Evolutionary conservation across 2,888 invertebrate genomes (phyloP), one percentile per base, ranked within the genome.

Genomic region (Dynastes maya): DNA sequence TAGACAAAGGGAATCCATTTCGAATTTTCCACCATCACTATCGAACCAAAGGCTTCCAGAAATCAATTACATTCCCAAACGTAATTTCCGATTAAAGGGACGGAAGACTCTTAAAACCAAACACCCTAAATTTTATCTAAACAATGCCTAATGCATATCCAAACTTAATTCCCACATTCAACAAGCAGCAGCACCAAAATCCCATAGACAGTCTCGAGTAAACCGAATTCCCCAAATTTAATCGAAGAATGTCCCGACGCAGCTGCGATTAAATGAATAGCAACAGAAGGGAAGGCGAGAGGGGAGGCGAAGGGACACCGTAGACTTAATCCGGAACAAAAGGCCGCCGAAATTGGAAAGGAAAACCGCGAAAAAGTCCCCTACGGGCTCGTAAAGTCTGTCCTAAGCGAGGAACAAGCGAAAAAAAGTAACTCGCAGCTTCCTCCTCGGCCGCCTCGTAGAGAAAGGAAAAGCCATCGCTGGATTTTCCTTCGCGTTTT

Each of bases 321-420:
- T 63, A 16, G 51, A 49, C 68, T 68, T 68, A 68, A 68, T 68
- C 68, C 68, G 68, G 68, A 68, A 68, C 68, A 68, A 68, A 68
- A 68, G 68, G 68, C 68, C 51, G 51, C 51, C 68, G 68, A 68
- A 68, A 68, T 68, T 68, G 68, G 68, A 68, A 68, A 68, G 51
- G 68, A 68, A 68, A 51, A 68, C 68, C 68, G 49, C 68, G 68
- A 51, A 68, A 68, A 68, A 68, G 68, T 68, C 68, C 68, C 68
- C 68, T 29, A 68, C 68, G 68, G 68, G 51, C 68, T 68, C 68
- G 68, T 68, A 68, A 68, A 68, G 51, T 68, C 68, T 49, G 29
- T 29, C 51, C 51, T 68, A 51, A 68, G 27, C 11, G 63, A 29
- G 63, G 51, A 68, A 68, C 68, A 68, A 68, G 51, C 51, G 6